Percentiles rank a stretch among this genome's conserved stretches.
phyloP scores from a whole-genome alignment of 1,140 invertebrate species.

The Musca vetustissima region DNA sequence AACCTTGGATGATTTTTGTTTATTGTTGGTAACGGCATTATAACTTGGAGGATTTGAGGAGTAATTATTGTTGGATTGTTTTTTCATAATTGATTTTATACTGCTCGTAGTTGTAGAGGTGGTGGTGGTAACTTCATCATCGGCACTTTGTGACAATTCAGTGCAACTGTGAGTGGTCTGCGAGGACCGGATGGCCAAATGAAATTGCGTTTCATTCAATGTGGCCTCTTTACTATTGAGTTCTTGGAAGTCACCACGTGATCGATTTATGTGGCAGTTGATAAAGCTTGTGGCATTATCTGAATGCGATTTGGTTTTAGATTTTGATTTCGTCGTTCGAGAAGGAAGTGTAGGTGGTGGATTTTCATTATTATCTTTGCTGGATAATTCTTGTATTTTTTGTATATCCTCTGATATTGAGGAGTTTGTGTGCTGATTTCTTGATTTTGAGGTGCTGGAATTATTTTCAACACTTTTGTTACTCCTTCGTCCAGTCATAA shows the following conservation, averaged over 20 bases:
- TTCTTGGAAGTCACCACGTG: slow-evolving; percentile 18
- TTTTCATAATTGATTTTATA: not conserved
- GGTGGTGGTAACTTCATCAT: not conserved
- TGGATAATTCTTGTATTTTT: not conserved
- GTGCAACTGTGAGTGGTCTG: slow-evolving; percentile 4
- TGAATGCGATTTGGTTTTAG: not conserved
- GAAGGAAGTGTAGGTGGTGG: not conserved
- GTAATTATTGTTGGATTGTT: too few species aligned
- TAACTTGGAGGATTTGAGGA: not conserved
- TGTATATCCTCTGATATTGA: slow-evolving; percentile 10
- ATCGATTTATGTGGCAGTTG: slow-evolving; percentile 23
- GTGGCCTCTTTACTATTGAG: not conserved
- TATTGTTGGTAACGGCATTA: not conserved
- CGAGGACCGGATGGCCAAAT: not conserved
- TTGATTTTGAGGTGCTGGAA: not conserved
- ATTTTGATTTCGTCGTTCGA: not conserved
- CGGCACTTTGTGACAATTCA: slow-evolving; percentile 1
- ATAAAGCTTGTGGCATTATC: slow-evolving; percentile 3
- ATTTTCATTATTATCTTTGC: slow-evolving; percentile 8
- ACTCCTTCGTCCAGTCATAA: too few species aligned
- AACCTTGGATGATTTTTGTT: not conserved
- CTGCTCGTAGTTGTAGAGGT: not conserved
- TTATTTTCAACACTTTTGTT: not conserved
- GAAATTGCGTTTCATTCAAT: slow-evolving; percentile 16
- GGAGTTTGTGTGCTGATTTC: not conserved